A percentile compares a stretch with the other conserved stretches of the same genome.
These are phyloP conservation scores for Phalloptychus januarius DNA, from an alignment of 2,797 vertebrate species.

Conservation along the genomic window DNA sequence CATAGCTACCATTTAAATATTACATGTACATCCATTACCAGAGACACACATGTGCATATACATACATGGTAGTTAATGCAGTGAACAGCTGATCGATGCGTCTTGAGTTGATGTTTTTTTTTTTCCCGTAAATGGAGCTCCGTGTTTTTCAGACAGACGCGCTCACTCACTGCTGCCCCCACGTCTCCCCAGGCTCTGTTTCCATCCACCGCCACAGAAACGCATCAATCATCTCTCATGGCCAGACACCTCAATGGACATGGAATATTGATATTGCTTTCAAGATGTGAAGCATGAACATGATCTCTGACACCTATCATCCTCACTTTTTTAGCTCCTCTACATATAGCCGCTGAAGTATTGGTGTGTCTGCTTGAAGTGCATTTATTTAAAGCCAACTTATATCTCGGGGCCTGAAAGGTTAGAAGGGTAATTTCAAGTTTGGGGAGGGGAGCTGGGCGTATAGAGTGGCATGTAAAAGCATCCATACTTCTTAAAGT, in stretches of 20 bases:
- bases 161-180: constrained; percentile 61
- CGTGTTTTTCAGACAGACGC: constrained; percentile 49
- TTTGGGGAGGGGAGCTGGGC: not conserved
- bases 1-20: constrained; percentile 49
- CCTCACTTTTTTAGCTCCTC: constrained; percentile 47
- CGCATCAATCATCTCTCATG: constrained; percentile 75
- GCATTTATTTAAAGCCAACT: constrained; percentile 51
- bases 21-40: constrained; percentile 54
- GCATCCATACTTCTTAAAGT: not conserved
- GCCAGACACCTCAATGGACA: constrained; percentile 65
- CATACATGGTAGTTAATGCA: constrained; percentile 42
- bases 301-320: constrained; percentile 70
- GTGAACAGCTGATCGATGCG: constrained; percentile 46
- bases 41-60: constrained; percentile 23
- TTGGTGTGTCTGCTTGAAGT: constrained; percentile 7
- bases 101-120: constrained; percentile 61
- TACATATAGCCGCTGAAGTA: constrained; percentile 49
- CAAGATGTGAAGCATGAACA: constrained; percentile 66
- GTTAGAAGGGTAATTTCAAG: constrained; percentile 31
- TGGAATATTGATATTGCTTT: constrained; percentile 74
- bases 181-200: constrained; percentile 61
- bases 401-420: constrained; percentile 40
- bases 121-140: constrained; percentile 59
- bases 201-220: constrained; percentile 59
- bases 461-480: not conserved